phyloP scores from a whole-genome alignment of 1,140 invertebrate genomes.

The Zaprionus camerounensis region DNA sequence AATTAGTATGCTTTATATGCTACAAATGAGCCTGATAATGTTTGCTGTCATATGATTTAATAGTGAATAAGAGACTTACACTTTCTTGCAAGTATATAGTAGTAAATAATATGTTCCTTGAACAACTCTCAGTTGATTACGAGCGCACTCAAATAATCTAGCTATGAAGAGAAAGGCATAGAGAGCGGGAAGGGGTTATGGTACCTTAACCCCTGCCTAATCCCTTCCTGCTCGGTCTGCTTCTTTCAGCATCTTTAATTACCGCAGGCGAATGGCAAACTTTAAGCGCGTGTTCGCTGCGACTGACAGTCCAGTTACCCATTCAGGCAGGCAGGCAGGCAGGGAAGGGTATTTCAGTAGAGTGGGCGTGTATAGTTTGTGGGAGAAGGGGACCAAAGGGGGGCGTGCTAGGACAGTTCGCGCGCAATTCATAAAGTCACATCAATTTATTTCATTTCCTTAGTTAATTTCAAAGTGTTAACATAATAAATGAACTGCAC shows the following conservation, averaged over 20 bases:
- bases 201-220: neutral
- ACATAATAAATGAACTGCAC: constrained; percentile 82
- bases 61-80: too few species aligned
- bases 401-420: constrained; percentile 45
- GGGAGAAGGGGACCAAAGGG: neutral
- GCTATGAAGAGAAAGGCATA: neutral
- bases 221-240: constrained; percentile 13
- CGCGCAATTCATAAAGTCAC: constrained; percentile 80
- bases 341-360: neutral
- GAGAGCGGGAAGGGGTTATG: too few species aligned
- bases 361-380: constrained; percentile 2
- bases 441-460: constrained; percentile 83
- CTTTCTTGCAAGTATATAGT: neutral
- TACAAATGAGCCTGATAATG: neutral
- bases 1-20: neutral
- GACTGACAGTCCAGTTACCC: constrained; percentile 36
- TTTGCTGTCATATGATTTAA: neutral
- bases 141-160: neutral
- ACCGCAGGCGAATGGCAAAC: constrained; percentile 33
- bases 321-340: neutral
- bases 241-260: constrained; percentile 64
- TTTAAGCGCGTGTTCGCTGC: constrained; percentile 45
- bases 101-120: neutral
- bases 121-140: neutral
- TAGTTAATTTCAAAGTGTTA: constrained; percentile 82